Percentiles rank a stretch among this genome's conserved stretches.
phyloP scores from a whole-genome alignment of 1,140 invertebrate species.

The Gonatopus flavifemur region DNA sequence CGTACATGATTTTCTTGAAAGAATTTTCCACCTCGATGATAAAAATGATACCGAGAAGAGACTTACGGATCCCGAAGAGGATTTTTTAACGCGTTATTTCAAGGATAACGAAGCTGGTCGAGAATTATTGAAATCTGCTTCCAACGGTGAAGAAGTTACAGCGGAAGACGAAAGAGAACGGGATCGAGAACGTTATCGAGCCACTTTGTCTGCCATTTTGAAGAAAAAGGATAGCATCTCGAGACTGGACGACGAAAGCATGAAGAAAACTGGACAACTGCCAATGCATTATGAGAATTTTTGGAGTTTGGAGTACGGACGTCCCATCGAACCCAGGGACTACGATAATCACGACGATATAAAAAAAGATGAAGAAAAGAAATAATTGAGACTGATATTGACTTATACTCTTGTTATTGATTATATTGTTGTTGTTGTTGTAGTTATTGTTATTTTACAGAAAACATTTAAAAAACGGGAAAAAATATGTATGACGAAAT shows the following conservation, averaged over 20 bases:
- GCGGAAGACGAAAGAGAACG: constrained; percentile 4
- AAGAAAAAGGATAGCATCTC: constrained; percentile 45
- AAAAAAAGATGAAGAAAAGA: constrained; percentile 4
- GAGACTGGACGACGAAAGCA: constrained; percentile 49
- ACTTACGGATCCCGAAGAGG: constrained; percentile 5
- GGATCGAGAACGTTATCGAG: background rate
- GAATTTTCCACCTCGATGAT: background rate
- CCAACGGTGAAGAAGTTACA: constrained; percentile 4
- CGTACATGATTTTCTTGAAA: constrained; percentile 11
- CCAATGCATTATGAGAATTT: constrained; percentile 54
- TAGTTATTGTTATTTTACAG: no score
- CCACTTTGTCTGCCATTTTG: constrained; percentile 25
- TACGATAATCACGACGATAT: no score
- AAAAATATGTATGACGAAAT: no score
- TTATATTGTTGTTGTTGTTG: no score
- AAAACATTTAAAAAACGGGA: no score
- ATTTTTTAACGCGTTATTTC: constrained; percentile 16
- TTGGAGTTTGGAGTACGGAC: constrained; percentile 60
- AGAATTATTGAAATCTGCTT: constrained; percentile 7
- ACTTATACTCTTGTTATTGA: no score
- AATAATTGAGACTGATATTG: no score
- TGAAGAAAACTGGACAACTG: constrained; percentile 45
- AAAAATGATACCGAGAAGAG: background rate
- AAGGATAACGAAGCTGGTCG: constrained; percentile 8
- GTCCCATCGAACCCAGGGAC: constrained; percentile 20